These are phyloP conservation scores for Tetragonula carbonaria DNA, from an alignment of 2,888 invertebrate genomes.

Conservation along the genomic window DNA sequence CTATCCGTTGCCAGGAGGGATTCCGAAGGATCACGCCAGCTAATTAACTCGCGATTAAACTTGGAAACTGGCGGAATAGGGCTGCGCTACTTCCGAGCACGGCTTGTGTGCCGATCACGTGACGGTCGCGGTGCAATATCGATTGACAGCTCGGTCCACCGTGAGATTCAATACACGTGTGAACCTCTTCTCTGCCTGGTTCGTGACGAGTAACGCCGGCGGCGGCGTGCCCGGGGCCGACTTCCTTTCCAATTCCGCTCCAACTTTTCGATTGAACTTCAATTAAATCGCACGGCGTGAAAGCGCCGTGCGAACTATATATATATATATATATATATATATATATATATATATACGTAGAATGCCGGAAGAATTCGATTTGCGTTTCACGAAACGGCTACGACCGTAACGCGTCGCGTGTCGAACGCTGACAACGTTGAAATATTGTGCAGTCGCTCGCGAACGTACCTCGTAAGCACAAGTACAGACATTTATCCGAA, in stretches of 20 bases:
- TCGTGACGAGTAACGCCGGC: conserved; percentile 15
- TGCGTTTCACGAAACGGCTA: too few species aligned
- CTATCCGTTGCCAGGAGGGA: conserved; percentile 1
- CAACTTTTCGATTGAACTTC: not conserved
- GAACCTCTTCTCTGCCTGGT: not conserved
- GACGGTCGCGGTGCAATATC: conserved; percentile 52
- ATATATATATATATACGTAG: not conserved
- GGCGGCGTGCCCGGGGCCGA: conserved; percentile 1
- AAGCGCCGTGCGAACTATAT: not conserved
- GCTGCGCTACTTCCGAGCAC: conserved; percentile 47
- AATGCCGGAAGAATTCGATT: not conserved
- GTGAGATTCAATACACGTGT: conserved; percentile 36
- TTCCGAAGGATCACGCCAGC: conserved; percentile 7
- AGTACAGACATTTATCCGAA: not conserved
- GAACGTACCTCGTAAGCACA: not conserved
- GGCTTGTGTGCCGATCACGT: conserved; percentile 53
- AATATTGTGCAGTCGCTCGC: not conserved
- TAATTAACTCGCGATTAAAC: conserved; percentile 54
- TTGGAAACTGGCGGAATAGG: conserved; percentile 25
- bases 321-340: too few species aligned
- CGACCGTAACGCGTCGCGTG: not conserved
- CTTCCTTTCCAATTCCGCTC: not conserved
- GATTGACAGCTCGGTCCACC: conserved; percentile 54
- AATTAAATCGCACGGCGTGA: not conserved
- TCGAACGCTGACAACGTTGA: not conserved